Conservation (phyloP, 2,113 vertebrate genomes). For the Tapirus terrestris region DNA sequence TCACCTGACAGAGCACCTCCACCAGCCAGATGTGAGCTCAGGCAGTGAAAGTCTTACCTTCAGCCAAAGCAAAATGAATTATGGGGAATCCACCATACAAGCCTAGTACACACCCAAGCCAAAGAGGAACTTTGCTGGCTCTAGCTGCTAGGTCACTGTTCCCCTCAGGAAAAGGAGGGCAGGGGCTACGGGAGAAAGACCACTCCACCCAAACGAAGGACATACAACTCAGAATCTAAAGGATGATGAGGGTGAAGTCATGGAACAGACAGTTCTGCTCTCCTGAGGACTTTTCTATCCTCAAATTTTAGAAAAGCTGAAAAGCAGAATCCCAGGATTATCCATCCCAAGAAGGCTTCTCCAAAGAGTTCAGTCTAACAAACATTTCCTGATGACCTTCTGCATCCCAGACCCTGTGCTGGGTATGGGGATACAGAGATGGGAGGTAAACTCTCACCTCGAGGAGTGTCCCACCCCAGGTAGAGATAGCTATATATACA, state of each 20-base stretch:
- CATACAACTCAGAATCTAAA: background rate
- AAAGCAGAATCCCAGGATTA: background rate
- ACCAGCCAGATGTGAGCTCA: background rate
- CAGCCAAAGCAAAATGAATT: background rate
- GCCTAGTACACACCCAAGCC: fast-evolving
- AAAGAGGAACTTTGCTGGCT: background rate
- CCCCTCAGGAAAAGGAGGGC: background rate
- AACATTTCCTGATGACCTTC: background rate
- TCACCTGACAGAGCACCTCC: background rate
- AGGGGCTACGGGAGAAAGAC: background rate
- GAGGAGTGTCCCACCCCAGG: background rate
- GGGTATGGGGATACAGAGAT: background rate
- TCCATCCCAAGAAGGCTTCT: background rate
- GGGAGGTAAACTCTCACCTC: background rate
- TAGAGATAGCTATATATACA: background rate
- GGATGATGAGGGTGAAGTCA: background rate
- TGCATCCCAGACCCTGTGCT: background rate
- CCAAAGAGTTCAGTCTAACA: background rate
- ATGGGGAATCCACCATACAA: background rate
- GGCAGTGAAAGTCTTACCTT: background rate
- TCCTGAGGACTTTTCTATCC: background rate
- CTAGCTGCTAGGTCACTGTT: background rate
- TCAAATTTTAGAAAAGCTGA: background rate
- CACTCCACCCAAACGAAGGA: background rate
- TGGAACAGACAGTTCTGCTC: background rate